Base-by-base conservation (phyloP, 2,113 vertebrate genomes). In the Triplophysa siluroides region DNA sequence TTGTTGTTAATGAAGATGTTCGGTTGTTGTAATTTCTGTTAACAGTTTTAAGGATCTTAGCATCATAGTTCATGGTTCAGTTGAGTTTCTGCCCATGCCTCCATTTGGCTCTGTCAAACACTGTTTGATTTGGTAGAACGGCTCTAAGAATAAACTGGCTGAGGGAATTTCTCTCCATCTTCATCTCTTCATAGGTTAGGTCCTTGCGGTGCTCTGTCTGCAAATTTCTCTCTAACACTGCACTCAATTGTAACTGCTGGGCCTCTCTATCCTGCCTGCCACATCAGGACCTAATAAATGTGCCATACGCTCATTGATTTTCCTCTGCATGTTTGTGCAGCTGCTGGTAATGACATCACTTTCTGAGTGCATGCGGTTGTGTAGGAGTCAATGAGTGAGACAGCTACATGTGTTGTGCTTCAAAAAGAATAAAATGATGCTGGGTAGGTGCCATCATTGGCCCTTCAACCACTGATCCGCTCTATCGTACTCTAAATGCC, bases 251-350 rank as follows among this genome's bases (percentile, higher is more conserved):
- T 77, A 75, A 75, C 67, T 83, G 81, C 74, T 81, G 82, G 78
- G 84, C 69, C 68, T 86, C 81, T 82, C 70, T 56, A 23, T 67
- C 33, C 61, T 67, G 74, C 81, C 81, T 68, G 78, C 81, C 81
- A 88, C 85, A 87, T 82, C 85, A 85, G 85, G 87, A 84, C 70
- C 78, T 88, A 84, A 87, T 88, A 88, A 88, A 86, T 78, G 81
- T 77, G 80, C 54, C 65, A 79, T 69, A 64, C 76, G n/a, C 63
- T 66, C 74, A 83, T 64, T 72, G 50, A 80, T 83, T 83, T 78
- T 64, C 73, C 65, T 71, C 38, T 65, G 77, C 65, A 65, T 86
- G 87, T 88, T 84, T 83, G 79, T 78, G 84, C 87, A 86, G 87
- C 87, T 88, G 87, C 82, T 85, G 69, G 50, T 81, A 85, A 86